A percentile compares a stretch with the other conserved stretches of the same genome.
phyloP scores from a whole-genome alignment of 2,113 vertebrate species.

The Colossoma macropomum region DNA sequence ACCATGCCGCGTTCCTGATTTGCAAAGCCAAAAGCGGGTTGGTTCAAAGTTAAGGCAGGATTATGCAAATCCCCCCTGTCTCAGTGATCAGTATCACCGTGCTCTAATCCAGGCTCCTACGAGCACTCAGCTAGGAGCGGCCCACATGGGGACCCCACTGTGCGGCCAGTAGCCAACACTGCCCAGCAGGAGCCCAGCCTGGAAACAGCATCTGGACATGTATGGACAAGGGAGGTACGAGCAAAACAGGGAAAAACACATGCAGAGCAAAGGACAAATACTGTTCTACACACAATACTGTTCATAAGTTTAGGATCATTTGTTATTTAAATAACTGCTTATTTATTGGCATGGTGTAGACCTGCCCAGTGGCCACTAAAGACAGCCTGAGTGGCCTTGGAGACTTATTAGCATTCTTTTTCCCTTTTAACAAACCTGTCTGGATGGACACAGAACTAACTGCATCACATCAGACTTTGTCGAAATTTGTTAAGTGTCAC shows the following conservation, averaged over 20 bases:
- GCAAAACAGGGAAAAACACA: neutral
- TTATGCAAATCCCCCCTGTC: constrained; percentile 50
- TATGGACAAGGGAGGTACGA: neutral
- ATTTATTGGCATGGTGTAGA: too few relatives aligned
- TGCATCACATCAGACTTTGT: too few relatives aligned
- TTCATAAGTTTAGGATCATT: neutral
- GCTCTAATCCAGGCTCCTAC: constrained; percentile 46
- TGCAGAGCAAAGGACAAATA: neutral
- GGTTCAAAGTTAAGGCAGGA: constrained; percentile 48
- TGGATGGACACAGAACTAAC: too few relatives aligned
- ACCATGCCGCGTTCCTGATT: constrained; percentile 26
- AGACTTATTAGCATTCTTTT: too few relatives aligned
- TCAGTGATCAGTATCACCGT: constrained; percentile 41
- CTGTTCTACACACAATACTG: neutral
- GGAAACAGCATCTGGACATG: constrained; percentile 32
- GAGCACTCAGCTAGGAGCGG: neutral
- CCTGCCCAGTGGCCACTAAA: too few relatives aligned
- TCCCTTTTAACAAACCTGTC: too few relatives aligned
- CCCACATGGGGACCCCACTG: constrained; percentile 11
- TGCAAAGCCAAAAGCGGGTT: constrained; percentile 42
- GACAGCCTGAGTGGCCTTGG: too few relatives aligned
- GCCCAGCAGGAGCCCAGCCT: neutral
- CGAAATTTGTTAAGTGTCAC: too few relatives aligned
- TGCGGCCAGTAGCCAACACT: constrained; percentile 2
- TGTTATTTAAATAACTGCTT: too few relatives aligned